A percentile compares a stretch with the other conserved stretches of the same genome.
These are phyloP conservation scores for Discoglossus pictus DNA, from an alignment of 2,797 vertebrate genomes.

Conservation along the genomic window DNA sequence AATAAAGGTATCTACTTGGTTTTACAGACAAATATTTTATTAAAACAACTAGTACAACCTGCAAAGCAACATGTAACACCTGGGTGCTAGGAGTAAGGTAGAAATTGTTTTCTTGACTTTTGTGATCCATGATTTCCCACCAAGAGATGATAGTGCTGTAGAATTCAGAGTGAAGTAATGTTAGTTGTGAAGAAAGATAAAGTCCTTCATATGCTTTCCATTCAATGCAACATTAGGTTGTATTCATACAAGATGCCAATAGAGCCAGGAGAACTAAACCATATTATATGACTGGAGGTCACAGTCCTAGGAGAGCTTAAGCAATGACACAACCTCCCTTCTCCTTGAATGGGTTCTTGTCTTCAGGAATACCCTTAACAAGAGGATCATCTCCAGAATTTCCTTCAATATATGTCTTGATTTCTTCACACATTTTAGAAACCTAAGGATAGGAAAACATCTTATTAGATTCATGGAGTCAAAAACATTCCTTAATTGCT, in stretches of 20 bases:
- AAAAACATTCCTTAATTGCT: not conserved
- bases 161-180: slow-evolving; percentile 1
- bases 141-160: not conserved
- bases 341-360: slow-evolving; percentile 97
- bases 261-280: slow-evolving; percentile 32
- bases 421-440: slow-evolving; percentile 95
- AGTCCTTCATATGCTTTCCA: slow-evolving; percentile 10
- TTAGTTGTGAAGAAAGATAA: slow-evolving; percentile 1
- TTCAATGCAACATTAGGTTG: slow-evolving; percentile 7
- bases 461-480: not conserved
- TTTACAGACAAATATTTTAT: slow-evolving; percentile 53
- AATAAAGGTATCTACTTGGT: slow-evolving; percentile 17
- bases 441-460: slow-evolving; percentile 69
- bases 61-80: slow-evolving; percentile 44
- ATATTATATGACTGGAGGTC: slow-evolving; percentile 22
- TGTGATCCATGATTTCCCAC: not conserved
- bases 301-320: slow-evolving; percentile 61
- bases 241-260: slow-evolving; percentile 11
- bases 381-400: slow-evolving; percentile 86
- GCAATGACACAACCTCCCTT: slow-evolving; percentile 94
- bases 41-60: slow-evolving; percentile 45
- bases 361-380: slow-evolving; percentile 92
- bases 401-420: slow-evolving; percentile 90
- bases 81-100: slow-evolving; percentile 11
- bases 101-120: slow-evolving; percentile 10